phyloP scores from a whole-genome alignment of 2,797 vertebrate genomes.

The Lepus townsendii region DNA sequence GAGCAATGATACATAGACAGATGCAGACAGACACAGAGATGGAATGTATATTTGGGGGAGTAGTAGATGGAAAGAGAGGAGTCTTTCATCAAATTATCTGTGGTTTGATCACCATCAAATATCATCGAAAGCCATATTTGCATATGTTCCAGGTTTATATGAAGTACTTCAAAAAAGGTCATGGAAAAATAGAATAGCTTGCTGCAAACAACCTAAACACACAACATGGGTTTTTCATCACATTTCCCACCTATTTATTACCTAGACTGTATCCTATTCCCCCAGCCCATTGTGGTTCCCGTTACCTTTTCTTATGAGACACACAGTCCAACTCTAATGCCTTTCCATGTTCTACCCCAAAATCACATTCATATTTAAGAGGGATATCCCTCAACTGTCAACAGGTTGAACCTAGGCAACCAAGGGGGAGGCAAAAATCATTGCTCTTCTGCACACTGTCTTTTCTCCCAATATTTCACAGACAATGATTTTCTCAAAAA shows the following conservation, averaged over 20 bases:
- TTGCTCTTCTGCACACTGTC: neutral
- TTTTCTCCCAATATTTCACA: neutral
- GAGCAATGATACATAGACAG: neutral
- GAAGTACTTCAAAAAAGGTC: no score
- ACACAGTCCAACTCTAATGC: neutral
- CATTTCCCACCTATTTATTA: neutral
- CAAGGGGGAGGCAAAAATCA: neutral
- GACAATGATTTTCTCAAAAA: neutral
- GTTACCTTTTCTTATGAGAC: neutral
- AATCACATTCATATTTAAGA: neutral
- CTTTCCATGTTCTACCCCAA: constrained; percentile 9
- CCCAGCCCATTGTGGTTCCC: neutral
- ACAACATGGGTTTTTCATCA: no score
- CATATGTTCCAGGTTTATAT: neutral
- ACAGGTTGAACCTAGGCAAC: neutral
- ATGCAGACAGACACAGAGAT: neutral
- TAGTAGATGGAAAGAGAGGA: no score
- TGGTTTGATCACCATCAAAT: neutral
- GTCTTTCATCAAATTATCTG: no score
- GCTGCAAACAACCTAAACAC: no score
- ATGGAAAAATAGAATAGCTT: no score
- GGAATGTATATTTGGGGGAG: neutral
- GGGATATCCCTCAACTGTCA: neutral
- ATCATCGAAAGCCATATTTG: no score
- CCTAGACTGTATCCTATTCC: neutral